These are phyloP conservation scores for Cirrhinus molitorella DNA, from an alignment of 2,797 vertebrate species.

Conservation along the genomic window DNA sequence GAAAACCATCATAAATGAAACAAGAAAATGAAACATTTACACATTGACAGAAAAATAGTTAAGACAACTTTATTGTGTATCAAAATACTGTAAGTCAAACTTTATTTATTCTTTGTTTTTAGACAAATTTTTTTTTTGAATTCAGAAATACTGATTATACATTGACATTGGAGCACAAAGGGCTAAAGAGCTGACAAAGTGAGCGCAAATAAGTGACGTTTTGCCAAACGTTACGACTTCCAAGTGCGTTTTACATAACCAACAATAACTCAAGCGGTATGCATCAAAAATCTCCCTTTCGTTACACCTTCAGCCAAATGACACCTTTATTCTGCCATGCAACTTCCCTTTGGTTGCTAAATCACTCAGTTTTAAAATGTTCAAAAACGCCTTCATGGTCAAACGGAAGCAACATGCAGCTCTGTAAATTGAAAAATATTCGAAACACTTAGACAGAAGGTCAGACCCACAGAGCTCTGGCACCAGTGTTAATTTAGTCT, in stretches of 20 bases:
- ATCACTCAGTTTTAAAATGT: conserved; percentile 13
- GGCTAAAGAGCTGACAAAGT: conserved; percentile 51
- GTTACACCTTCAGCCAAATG: conserved; percentile 29
- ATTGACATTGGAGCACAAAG: conserved; percentile 65
- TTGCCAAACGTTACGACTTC: conserved; percentile 60
- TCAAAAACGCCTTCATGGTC: conserved; percentile 3
- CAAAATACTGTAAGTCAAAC: conserved; percentile 83
- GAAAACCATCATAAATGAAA: not conserved
- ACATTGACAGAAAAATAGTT: conserved; percentile 79
- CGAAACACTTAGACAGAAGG: conserved; percentile 43
- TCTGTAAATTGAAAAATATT: conserved; percentile 57
- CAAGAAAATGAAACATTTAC: conserved; percentile 13
- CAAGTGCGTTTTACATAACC: conserved; percentile 50
- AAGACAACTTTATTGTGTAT: conserved; percentile 85
- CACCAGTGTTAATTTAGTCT: conserved; percentile 59
- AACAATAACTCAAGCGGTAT: conserved; percentile 26
- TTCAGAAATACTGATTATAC: conserved; percentile 73
- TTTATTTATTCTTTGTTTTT: conserved; percentile 62
- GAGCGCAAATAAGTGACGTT: conserved; percentile 65
- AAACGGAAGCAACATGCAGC: conserved; percentile 45
- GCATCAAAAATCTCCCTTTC: conserved; percentile 23
- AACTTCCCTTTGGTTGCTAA: conserved; percentile 50
- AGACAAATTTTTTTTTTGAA: conserved; percentile 65
- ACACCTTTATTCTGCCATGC: conserved; percentile 8
- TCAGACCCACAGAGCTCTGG: conserved; percentile 51